phyloP scores from a whole-genome alignment of 1,140 invertebrate species.

The Microplitis demolitor region DNA sequence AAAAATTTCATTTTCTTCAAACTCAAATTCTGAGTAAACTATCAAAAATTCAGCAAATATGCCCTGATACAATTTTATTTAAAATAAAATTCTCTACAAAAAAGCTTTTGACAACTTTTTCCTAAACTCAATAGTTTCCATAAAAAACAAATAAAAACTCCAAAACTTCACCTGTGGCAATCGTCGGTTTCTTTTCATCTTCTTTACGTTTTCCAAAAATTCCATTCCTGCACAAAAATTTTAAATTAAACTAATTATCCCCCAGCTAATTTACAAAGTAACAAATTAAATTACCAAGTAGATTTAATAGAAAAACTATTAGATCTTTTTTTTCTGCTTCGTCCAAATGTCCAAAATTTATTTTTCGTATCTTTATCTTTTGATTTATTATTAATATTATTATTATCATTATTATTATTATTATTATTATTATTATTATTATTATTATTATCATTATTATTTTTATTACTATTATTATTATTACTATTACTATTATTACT shows the following conservation, averaged over 20 bases:
- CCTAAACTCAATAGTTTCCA: too few species aligned
- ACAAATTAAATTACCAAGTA: slow-evolving; percentile 44
- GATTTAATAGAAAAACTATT: slow-evolving; percentile 55
- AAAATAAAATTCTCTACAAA: too few species aligned
- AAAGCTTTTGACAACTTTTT: too few species aligned
- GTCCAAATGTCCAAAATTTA: slow-evolving; percentile 56
- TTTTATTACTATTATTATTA: neutral
- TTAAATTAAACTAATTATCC: neutral
- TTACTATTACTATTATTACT: slow-evolving; percentile 12
- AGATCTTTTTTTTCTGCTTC: slow-evolving; percentile 50
- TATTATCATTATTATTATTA: slow-evolving; percentile 38
- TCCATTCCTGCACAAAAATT: slow-evolving; percentile 46
- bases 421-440: too few species aligned
- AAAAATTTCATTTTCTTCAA: too few species aligned
- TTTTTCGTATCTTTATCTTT: slow-evolving; percentile 41
- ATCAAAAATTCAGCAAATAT: too few species aligned
- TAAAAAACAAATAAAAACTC: neutral
- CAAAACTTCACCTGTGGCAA: slow-evolving; percentile 42
- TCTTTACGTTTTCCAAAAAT: slow-evolving; percentile 52
- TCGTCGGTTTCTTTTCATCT: slow-evolving; percentile 43
- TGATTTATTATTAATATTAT: neutral
- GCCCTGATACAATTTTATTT: too few species aligned
- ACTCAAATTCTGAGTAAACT: too few species aligned
- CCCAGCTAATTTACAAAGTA: neutral
- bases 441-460: slow-evolving; percentile 10